These are phyloP conservation scores for Odocoileus virginianus DNA, from an alignment of 2,113 vertebrate genomes.

Conservation along the genomic window DNA sequence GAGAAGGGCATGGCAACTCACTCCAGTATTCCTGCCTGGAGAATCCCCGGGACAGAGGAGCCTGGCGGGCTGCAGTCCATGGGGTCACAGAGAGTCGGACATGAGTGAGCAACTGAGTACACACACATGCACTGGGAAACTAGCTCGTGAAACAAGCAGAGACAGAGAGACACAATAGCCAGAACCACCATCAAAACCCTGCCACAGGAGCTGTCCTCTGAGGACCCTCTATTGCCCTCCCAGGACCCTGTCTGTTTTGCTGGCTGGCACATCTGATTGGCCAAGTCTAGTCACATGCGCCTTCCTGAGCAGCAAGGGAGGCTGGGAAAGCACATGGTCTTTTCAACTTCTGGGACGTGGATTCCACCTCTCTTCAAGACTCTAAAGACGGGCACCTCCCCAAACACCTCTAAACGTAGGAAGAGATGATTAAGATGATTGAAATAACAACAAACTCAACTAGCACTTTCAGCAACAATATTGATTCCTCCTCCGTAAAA, in stretches of 20 bases:
- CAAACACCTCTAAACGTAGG: neutral
- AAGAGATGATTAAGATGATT: neutral
- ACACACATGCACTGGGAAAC: neutral
- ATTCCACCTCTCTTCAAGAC: neutral
- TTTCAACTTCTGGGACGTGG: neutral
- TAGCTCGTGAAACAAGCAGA: neutral
- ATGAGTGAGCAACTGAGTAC: neutral
- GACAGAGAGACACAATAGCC: neutral
- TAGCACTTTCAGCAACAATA: neutral
- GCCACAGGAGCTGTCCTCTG: neutral
- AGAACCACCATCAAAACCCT: neutral
- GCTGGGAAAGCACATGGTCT: neutral
- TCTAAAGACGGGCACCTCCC: neutral
- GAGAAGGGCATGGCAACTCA: neutral
- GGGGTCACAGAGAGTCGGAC: neutral
- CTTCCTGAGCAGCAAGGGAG: neutral
- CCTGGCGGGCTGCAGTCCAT: rapidly evolving
- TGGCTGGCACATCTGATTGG: neutral
- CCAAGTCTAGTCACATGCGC: neutral
- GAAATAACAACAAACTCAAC: neutral
- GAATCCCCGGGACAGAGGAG: neutral
- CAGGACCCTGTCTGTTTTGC: neutral
- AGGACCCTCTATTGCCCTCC: neutral
- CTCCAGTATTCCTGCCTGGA: neutral
- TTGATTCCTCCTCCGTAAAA: neutral